phyloP scores from a whole-genome alignment of 2,797 vertebrate species.

The Hafferia zeledoni region DNA sequence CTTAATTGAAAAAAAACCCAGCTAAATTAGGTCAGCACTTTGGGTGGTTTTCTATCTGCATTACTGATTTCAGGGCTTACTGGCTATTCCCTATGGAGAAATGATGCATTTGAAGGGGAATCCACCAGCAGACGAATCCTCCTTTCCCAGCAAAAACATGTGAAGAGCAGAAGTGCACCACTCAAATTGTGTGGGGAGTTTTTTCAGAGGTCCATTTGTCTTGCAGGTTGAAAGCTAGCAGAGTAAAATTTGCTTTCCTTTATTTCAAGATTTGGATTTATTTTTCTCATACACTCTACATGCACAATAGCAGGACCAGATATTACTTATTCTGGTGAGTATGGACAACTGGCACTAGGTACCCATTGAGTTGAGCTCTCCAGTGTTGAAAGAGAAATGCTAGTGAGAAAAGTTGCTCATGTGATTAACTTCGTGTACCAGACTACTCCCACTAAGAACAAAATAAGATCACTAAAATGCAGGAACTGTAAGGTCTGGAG shows the following conservation, averaged over 20 bases:
- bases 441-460: background rate
- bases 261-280: background rate
- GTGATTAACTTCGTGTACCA: background rate
- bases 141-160: background rate
- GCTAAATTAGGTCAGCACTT: background rate
- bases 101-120: background rate
- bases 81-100: background rate
- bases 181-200: background rate
- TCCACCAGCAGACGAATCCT: background rate
- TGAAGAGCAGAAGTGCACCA: background rate
- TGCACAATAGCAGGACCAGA: background rate
- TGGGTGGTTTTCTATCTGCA: background rate
- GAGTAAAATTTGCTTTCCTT: background rate
- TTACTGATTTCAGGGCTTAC: background rate
- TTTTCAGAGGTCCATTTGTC: background rate
- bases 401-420: background rate
- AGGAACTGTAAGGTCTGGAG: background rate
- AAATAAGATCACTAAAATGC: background rate
- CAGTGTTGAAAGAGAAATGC: background rate
- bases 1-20: constrained; percentile 6
- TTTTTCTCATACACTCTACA: background rate
- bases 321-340: background rate
- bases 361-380: background rate
- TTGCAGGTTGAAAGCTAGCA: background rate
- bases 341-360: background rate